Evolutionary conservation across 2,113 vertebrate genomes (phyloP), one percentile per base, ranked within the genome.

Genomic region (Struthidea cinerea): DNA sequence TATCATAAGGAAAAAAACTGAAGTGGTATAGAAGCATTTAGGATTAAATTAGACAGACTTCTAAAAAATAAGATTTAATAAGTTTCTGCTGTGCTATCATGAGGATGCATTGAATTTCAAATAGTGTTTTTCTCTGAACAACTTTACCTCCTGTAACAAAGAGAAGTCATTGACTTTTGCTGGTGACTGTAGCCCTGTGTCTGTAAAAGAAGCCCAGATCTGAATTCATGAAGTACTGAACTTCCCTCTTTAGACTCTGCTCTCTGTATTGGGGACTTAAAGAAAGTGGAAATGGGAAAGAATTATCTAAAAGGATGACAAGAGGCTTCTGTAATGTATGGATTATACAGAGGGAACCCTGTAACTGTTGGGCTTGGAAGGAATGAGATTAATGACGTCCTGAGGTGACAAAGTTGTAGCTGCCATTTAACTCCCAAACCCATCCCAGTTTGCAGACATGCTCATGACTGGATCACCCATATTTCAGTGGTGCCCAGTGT

Each of bases 401-500:
- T 56, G 47, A 26, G 0, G 0, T 76, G 61, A 24, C 27, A 57
- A 39, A 42, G 35, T 18, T 83, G 70, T 46, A 81, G 49, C 47
- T 90, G 30, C 49, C 18, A 2, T 84, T 75, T 59, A 42, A 56
- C 7, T 71, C 22, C 49, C 57, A 60, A 24, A 32, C 7, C 32
- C 2, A 1, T 52, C 22, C 23, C 57, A 42, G 9, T 23, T 49
- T 70, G 56, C 84, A 78, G 55, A 28, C 22, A 46, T 41, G 18
- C 37, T 80, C 27, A 20, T 1, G 4, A 30, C 11, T 0, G 0
- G 18, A 22, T 13, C 0, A 0, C 24, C 23, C 26, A 7, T 16
- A 27, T 82, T 61, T 87, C 37, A 37, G 68, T 7, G 2, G 37
- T 75, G 41, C 56, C 27, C 23, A 22, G 16, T 32, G 39, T 35